These are phyloP conservation scores for Falco cherrug DNA, from an alignment of 2,797 vertebrate genomes.

Conservation along the genomic window DNA sequence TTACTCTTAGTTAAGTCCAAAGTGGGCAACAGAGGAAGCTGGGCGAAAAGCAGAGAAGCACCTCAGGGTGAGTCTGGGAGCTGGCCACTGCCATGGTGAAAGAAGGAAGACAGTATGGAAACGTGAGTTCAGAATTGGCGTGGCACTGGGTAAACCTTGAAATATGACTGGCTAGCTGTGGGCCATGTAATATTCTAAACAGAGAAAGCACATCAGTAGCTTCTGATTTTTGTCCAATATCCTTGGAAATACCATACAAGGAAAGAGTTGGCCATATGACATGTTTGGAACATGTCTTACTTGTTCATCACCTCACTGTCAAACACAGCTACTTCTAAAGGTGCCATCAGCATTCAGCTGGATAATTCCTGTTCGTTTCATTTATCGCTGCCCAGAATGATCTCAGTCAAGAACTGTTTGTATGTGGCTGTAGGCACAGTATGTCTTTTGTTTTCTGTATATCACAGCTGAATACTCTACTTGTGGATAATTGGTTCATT, in stretches of 20 bases:
- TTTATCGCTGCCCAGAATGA: background rate
- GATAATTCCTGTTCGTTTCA: background rate
- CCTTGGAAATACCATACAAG: background rate
- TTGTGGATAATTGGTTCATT: background rate
- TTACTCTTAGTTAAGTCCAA: background rate
- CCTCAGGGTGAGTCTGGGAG: background rate
- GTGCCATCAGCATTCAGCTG: background rate
- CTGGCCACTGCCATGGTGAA: background rate
- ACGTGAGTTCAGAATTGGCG: background rate
- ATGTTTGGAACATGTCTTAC: background rate
- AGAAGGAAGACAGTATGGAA: background rate
- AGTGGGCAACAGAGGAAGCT: background rate
- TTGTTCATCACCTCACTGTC: background rate
- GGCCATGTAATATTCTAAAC: background rate
- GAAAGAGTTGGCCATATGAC: background rate
- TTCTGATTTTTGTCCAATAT: background rate
- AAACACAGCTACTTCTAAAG: background rate
- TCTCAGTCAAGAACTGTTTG: background rate
- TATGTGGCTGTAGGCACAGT: background rate
- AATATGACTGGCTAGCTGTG: background rate
- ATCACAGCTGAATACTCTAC: background rate
- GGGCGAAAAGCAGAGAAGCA: background rate
- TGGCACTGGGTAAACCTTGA: background rate
- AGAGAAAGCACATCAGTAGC: background rate
- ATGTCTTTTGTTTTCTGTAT: background rate